Conservation (phyloP, 2,797 vertebrate species). For the Gorsachius magnificus region DNA sequence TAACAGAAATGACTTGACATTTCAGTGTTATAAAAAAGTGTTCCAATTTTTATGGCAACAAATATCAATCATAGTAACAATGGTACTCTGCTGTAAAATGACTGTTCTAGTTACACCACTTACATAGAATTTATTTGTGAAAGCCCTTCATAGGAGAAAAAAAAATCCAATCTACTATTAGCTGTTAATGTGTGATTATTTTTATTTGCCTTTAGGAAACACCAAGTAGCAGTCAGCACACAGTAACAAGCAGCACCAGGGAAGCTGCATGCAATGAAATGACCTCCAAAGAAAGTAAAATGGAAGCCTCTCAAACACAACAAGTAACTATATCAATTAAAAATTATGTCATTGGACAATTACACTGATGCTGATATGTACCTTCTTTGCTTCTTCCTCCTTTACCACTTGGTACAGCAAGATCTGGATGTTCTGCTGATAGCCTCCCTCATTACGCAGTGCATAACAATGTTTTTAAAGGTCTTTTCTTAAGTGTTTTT, state of each 20-base stretch:
- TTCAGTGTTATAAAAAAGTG: not conserved
- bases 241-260: constrained; percentile 69
- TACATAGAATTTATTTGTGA: not conserved
- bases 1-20: not conserved
- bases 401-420: not conserved
- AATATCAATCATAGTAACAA: not conserved
- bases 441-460: not conserved
- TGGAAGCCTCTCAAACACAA: constrained; percentile 76
- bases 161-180: not conserved
- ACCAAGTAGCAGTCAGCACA: constrained; percentile 77
- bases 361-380: not conserved
- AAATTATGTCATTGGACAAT: not conserved
- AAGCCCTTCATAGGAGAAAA: not conserved
- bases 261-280: constrained; percentile 67
- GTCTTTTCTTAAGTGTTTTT: not conserved
- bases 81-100: not conserved
- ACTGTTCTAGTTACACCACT: not conserved
- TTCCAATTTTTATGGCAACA: not conserved
- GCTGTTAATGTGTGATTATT: not conserved
- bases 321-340: constrained; percentile 77
- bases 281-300: constrained; percentile 73
- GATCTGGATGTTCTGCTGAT: not conserved
- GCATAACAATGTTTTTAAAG: not conserved
- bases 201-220: constrained; percentile 76
- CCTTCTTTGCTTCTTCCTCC: constrained; percentile 17